Base-by-base conservation (phyloP, 1,140 invertebrate species). In the Panulirus ornatus region DNA sequence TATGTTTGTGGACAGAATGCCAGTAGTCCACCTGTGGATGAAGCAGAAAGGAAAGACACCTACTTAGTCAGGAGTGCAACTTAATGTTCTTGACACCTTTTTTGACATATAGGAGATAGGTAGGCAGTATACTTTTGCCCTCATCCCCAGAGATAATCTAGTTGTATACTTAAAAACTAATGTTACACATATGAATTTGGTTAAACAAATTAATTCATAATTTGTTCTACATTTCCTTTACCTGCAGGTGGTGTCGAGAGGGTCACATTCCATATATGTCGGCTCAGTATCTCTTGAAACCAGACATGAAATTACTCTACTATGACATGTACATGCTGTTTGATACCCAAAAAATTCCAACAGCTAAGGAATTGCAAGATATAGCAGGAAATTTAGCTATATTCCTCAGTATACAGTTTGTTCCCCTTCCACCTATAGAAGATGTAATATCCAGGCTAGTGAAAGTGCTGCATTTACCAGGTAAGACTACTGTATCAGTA, bases 231-330 rank as follows among this genome's bases (percentile, higher is more conserved):
- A 11, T 58, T 0, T 30, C 22, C 30, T n/a, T 82, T n/a, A n/a
- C 76, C 5, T 27, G 5, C 27, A 86, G 84, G 19, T 86, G 84
- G 84, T 86, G 84, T 63, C 84, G 84, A 58, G 84, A 86, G 40
- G 84, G 84, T 34, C 84, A 86, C 73, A 76, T 86, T 44, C 84
- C 84, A 6, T 86, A 86, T 27, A 16, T 76, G 19, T 86, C 84
- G 14, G 84, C 84, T 22, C 84, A 75, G 34, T 76, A 86, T 34
- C 51, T 86, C 2, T 36, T 86, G 30, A 47, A 54, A 51, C 36
- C 71, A 58, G 34, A 54, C 34, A 86, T 86, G 84, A 54, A 78
- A 27, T 5, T 86, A 44, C 16, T 75, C 38, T 63, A 5, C 14
- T 36, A 71, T 58, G 84, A 86, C 51, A n/a, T 86, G n/a, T 0